Percentiles rank a stretch among this genome's conserved stretches.
Evolutionary conservation across 2,113 vertebrate genomes (phyloP).

Genomic region (Oryzias curvinotus): DNA sequence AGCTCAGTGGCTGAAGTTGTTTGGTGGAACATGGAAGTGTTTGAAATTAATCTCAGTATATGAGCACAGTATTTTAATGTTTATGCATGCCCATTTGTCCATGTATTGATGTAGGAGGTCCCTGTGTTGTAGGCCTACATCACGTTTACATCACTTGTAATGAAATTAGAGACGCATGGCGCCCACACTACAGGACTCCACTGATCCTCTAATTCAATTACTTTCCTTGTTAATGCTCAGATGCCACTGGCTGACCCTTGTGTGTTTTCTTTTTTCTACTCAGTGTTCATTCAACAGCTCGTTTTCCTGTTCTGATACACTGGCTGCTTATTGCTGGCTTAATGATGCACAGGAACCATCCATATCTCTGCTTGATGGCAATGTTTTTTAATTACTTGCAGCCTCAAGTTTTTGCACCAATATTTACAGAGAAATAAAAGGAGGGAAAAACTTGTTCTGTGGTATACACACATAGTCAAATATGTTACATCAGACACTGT

Average conservation of each 20-base stretch:
- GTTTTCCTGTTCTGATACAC: slow-evolving; percentile 29
- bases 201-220: slow-evolving; percentile 75
- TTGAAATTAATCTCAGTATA: neutral
- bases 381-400: neutral
- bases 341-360: slow-evolving; percentile 3
- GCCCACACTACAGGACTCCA: slow-evolving; percentile 66
- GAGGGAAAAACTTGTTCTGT: too few relatives aligned
- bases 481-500: too few relatives aligned
- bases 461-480: too few relatives aligned
- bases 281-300: slow-evolving; percentile 42
- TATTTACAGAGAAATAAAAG: too few relatives aligned
- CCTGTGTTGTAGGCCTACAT: slow-evolving; percentile 51
- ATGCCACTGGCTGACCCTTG: slow-evolving; percentile 65
- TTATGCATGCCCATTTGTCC: slow-evolving; percentile 4
- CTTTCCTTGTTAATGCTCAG: slow-evolving; percentile 64
- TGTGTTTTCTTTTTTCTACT: slow-evolving; percentile 39
- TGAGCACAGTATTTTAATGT: neutral
- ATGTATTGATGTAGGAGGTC: slow-evolving; percentile 50
- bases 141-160: slow-evolving; percentile 76
- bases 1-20: neutral
- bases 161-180: slow-evolving; percentile 70
- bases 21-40: neutral
- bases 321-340: slow-evolving; percentile 21
- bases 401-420: neutral
- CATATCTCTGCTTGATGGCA: slow-evolving; percentile 9